Percentiles rank a stretch among this genome's conserved stretches.
phyloP scores from a whole-genome alignment of 1,140 invertebrate genomes.

The Anagrus nilaparvatae region DNA sequence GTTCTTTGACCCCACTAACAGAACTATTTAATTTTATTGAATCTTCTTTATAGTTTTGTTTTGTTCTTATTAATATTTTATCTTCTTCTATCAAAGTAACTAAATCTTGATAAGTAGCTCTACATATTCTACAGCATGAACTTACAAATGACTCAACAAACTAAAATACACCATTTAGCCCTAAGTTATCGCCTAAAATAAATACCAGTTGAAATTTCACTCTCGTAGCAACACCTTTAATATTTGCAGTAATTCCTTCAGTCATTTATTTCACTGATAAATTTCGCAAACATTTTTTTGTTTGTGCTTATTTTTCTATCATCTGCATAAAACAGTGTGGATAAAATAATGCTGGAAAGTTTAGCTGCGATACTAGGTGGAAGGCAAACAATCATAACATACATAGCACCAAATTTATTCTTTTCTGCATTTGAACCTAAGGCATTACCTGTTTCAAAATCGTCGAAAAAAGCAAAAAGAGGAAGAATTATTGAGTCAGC shows the following conservation, averaged over 20 bases:
- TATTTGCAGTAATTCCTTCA: constrained; percentile 9
- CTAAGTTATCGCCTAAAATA: constrained; percentile 18
- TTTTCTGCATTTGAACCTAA: constrained; percentile 7
- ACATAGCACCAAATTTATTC: constrained; percentile 14
- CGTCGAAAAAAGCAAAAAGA: constrained; percentile 10
- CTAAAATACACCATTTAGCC: constrained; percentile 15
- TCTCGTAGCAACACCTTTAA: constrained; percentile 8
- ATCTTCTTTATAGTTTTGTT: constrained; percentile 15
- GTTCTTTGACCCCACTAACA: constrained; percentile 27
- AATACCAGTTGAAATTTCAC: constrained; percentile 19
- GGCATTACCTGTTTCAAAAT: constrained; percentile 11
- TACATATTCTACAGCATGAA: constrained; percentile 17
- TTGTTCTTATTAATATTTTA: constrained; percentile 11
- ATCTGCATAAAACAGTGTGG: constrained; percentile 6
- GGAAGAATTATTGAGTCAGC: constrained; percentile 9
- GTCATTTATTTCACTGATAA: constrained; percentile 14
- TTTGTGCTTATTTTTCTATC: constrained; percentile 9
- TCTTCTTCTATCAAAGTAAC: constrained; percentile 7
- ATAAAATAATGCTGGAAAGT: constrained; percentile 11
- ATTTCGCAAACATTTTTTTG: constrained; percentile 7
- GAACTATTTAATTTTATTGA: constrained; percentile 4
- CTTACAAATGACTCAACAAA: constrained; percentile 16
- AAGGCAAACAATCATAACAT: constrained; percentile 10
- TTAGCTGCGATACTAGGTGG: constrained; percentile 4
- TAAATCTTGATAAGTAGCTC: constrained; percentile 9